These are phyloP conservation scores for Gulo gulo DNA, from an alignment of 2,113 vertebrate species.

Conservation along the genomic window DNA sequence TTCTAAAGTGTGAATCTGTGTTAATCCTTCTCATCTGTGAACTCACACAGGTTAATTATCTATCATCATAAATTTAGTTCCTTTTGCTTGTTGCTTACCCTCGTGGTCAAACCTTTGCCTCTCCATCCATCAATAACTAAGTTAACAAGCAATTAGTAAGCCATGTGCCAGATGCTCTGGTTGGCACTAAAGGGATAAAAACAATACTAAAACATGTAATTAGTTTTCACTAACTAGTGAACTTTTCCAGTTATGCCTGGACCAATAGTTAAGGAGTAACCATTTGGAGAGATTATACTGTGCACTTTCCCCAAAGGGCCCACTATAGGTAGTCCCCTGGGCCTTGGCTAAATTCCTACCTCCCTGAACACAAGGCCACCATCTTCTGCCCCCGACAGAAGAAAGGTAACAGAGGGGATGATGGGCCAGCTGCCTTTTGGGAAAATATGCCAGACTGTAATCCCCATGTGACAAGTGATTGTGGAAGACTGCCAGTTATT, in stretches of 20 bases:
- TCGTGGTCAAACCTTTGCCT: not conserved
- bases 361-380: not conserved
- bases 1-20: not conserved
- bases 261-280: not conserved
- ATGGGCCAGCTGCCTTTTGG: not conserved
- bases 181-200: not conserved
- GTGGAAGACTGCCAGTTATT: not conserved
- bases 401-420: not conserved
- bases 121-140: conserved; percentile 46
- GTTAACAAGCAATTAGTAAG: conserved; percentile 33
- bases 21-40: not conserved
- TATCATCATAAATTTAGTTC: not conserved
- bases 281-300: not conserved
- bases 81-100: not conserved
- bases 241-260: not conserved
- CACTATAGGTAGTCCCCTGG: not conserved
- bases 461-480: not conserved
- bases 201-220: not conserved
- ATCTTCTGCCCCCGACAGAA: no score
- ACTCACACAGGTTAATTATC: not conserved
- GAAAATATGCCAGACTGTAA: not conserved
- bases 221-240: not conserved
- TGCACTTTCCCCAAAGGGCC: not conserved
- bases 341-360: not conserved
- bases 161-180: conserved; percentile 13